These are phyloP conservation scores for Megalops atlanticus DNA, from an alignment of 2,113 vertebrate species.

Conservation along the genomic window DNA sequence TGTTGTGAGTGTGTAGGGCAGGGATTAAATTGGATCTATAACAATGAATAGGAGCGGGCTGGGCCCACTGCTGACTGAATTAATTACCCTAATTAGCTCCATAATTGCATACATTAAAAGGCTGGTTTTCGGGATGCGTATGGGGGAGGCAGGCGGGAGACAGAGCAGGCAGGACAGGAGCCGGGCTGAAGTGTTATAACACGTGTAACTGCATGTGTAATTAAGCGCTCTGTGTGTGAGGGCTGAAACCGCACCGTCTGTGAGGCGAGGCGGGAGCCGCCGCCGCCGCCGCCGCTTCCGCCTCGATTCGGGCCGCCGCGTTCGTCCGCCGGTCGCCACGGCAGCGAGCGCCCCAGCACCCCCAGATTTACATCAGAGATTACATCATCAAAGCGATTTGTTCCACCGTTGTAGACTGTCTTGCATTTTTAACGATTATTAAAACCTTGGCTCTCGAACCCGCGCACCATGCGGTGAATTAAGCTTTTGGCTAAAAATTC, in stretches of 20 bases:
- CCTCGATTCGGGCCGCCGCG: not conserved
- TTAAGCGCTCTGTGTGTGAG: not conserved
- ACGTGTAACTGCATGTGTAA: not conserved
- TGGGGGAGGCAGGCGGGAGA: constrained; percentile 40
- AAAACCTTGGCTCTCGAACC: constrained; percentile 48
- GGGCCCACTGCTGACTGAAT: constrained; percentile 69
- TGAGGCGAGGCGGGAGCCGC: no score
- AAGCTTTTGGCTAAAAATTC: constrained; percentile 43
- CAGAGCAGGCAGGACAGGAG: constrained; percentile 37
- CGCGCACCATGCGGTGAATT: constrained; percentile 29
- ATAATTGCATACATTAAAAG: constrained; percentile 78
- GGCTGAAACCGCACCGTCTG: no score
- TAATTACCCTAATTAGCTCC: constrained; percentile 79
- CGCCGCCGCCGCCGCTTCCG: not conserved
- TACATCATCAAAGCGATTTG: constrained; percentile 54
- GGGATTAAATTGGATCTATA: constrained; percentile 72
- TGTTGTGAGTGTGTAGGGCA: constrained; percentile 44
- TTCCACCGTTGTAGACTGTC: constrained; percentile 26
- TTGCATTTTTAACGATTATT: constrained; percentile 51
- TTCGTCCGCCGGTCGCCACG: not conserved
- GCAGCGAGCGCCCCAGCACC: constrained; percentile 18
- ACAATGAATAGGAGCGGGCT: constrained; percentile 69
- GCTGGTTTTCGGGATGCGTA: constrained; percentile 60
- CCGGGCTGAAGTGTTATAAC: not conserved
- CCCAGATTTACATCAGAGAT: constrained; percentile 37